Base-by-base conservation (phyloP, 1,140 invertebrate species). In the Hypsibius dujardini region DNA sequence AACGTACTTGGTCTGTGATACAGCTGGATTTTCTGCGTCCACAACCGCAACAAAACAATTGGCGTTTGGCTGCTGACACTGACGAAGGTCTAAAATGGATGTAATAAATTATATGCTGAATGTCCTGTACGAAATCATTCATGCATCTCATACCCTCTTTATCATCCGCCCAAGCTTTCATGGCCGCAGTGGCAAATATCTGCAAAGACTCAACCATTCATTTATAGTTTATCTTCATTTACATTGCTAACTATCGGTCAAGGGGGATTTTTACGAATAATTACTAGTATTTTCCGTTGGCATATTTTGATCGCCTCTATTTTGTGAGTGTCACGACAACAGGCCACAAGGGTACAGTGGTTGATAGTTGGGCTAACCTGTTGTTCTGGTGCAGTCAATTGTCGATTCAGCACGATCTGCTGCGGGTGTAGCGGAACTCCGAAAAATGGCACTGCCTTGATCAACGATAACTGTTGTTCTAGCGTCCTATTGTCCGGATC, bases 151-250 rank as follows among this genome's bases (percentile, higher is more conserved):
- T 67, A 67, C 62, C 62, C 3, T 7, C 7, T 42, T 67, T 67
- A 42, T 67, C 62, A 14, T 67, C 62, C 7, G 62, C 62, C 62
- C 62, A 67, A 12, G 62, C 62, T 3, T 42, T 12, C 62, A 67
- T 67, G 62, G 62, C 62, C 7, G 62, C 62, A 3, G 62, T 67
- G 42, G 62, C 62, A 42, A 67, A 67, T n/a, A n/a, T n/a, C n/a
- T n/a, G n/a, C n/a, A n/a, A n/a, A n/a, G n/a, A n/a, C n/a, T n/a
- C n/a, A n/a, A n/a, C n/a, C n/a, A n/a, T n/a, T n/a, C n/a, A n/a
- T n/a, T n/a, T n/a, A n/a, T n/a, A n/a, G n/a, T n/a, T n/a, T n/a
- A n/a, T n/a, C n/a, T n/a, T n/a, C n/a, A n/a, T n/a, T n/a, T n/a
- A n/a, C n/a, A n/a, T n/a, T n/a, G n/a, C n/a, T n/a, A n/a, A n/a